Evolutionary conservation across 2,113 vertebrate genomes (phyloP), one percentile per base, ranked within the genome.

Genomic region (Nibea albiflora): DNA sequence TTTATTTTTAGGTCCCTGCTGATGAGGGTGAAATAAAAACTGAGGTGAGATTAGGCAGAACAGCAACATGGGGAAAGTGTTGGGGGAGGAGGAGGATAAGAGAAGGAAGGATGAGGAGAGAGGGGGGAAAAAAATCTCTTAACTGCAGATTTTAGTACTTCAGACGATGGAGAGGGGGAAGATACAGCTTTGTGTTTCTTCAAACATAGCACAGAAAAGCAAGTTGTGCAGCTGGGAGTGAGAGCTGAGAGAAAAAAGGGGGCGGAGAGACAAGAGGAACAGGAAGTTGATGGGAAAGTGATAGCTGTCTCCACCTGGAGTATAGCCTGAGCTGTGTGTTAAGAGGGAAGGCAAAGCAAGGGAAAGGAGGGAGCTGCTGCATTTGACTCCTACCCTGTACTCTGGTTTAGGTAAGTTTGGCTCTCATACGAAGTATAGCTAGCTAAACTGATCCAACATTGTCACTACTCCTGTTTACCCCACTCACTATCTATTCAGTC

Each of bases 1-100:
- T 94, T 94, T 95, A 96, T 96, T 95, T 96, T 95, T 96, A 96
- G 95, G 91, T 94, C 92, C 91, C 91, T 92, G 91, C 94, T 94
- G 95, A 95, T 95, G 93, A 94, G 86, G 93, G 90, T 86, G 93
- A 95, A 95, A 95, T 95, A 93, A 95, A 95, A 95, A 95, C 94
- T 93, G 92, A 92, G 94, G 92, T 91, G 90, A 95, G 92, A 94
- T 92, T 92, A 92, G 85, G 88, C 86, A 87, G 93, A 92, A 89
- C 83, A 83, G 91, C 91, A 95, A 94, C 92, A 92, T 28, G 60
- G 88, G 71, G 74, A 57, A 85, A 74, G 81, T 69, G 75, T 83
- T 74, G 53, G 61, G 83, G 80, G 75, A 31, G 28, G 28, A 85
- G 84, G 72, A 76, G 77, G 80, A 76, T 76, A 73, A 65, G 67